Percentiles rank a stretch among this genome's conserved stretches.
These are phyloP conservation scores for Thunnus albacares DNA, from an alignment of 2,797 vertebrate species.

Conservation along the genomic window DNA sequence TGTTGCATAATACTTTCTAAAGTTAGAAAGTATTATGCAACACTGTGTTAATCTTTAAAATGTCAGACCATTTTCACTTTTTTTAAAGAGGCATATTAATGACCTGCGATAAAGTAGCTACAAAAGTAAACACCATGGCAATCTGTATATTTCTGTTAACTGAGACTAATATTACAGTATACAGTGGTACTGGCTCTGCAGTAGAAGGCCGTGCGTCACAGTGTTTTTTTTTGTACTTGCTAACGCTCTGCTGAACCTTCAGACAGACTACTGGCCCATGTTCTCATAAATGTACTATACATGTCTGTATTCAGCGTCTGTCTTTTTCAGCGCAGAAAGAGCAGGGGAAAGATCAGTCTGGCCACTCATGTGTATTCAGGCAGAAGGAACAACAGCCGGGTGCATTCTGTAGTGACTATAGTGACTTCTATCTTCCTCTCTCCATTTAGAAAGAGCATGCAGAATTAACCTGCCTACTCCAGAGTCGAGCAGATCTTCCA, in stretches of 20 bases:
- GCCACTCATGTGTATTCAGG: constrained; percentile 79
- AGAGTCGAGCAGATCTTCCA: constrained; percentile 52
- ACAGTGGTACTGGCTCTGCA: constrained; percentile 25
- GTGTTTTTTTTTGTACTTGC: constrained; percentile 44
- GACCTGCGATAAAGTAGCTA: constrained; percentile 20
- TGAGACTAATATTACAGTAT: constrained; percentile 24
- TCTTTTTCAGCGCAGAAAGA: constrained; percentile 64
- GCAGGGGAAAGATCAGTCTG: constrained; percentile 72
- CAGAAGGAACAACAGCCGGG: constrained; percentile 77
- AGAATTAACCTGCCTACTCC: constrained; percentile 66
- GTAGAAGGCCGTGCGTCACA: constrained; percentile 39
- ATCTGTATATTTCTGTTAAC: constrained; percentile 23
- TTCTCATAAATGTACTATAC: constrained; percentile 79
- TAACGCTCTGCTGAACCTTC: constrained; percentile 65
- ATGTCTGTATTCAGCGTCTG: constrained; percentile 69
- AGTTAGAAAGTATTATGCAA: constrained; percentile 46
- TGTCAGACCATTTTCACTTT: constrained; percentile 50
- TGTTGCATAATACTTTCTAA: constrained; percentile 2
- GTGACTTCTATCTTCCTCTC: constrained; percentile 60
- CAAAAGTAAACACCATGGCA: constrained; percentile 22
- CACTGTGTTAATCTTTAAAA: constrained; percentile 65
- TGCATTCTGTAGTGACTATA: constrained; percentile 66
- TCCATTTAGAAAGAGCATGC: constrained; percentile 64
- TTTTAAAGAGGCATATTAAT: constrained; percentile 17
- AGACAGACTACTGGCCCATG: constrained; percentile 64